phyloP scores from a whole-genome alignment of 2,888 invertebrate genomes.

The Auanema sp. region DNA sequence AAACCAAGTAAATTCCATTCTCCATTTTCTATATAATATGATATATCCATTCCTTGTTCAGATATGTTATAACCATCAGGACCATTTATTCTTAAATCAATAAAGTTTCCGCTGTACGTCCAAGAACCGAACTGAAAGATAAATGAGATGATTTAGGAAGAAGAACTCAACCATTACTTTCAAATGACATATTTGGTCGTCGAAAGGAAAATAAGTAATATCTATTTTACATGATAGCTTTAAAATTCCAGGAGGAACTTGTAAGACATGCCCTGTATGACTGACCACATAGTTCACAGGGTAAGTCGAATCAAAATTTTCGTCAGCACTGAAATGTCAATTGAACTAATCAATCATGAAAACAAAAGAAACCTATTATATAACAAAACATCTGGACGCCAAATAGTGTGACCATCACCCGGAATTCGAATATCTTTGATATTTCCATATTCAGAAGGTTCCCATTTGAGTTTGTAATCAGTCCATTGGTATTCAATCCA shows the following conservation, averaged over 20 bases:
- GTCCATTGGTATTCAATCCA: slow-evolving; percentile 58
- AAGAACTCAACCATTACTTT: slow-evolving; percentile 28
- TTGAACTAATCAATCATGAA: background rate
- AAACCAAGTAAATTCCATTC: slow-evolving; percentile 88
- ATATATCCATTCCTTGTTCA: slow-evolving; percentile 53
- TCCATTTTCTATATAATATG: slow-evolving; percentile 97
- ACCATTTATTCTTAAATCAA: slow-evolving; percentile 75
- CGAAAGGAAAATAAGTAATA: slow-evolving; percentile 78
- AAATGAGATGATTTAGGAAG: background rate
- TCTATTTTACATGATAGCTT: slow-evolving; percentile 82
- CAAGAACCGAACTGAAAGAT: slow-evolving; percentile 83
- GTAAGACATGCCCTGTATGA: slow-evolving; percentile 89
- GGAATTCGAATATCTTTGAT: slow-evolving; percentile 52
- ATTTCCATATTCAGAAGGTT: slow-evolving; percentile 49
- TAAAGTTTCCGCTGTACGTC: slow-evolving; percentile 87
- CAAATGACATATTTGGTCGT: slow-evolving; percentile 69
- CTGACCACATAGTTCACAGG: slow-evolving; percentile 73
- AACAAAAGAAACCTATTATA: slow-evolving; percentile 39
- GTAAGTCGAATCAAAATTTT: slow-evolving; percentile 55
- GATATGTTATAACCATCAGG: slow-evolving; percentile 43
- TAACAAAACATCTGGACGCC: slow-evolving; percentile 51
- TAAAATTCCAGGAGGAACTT: slow-evolving; percentile 84
- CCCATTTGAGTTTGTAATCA: slow-evolving; percentile 55
- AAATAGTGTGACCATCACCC: slow-evolving; percentile 47
- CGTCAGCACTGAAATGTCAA: slow-evolving; percentile 34